A percentile compares a stretch with the other conserved stretches of the same genome.
These are phyloP conservation scores for Ctenicera cuprea DNA, from an alignment of 2,888 invertebrate genomes.

Conservation along the genomic window DNA sequence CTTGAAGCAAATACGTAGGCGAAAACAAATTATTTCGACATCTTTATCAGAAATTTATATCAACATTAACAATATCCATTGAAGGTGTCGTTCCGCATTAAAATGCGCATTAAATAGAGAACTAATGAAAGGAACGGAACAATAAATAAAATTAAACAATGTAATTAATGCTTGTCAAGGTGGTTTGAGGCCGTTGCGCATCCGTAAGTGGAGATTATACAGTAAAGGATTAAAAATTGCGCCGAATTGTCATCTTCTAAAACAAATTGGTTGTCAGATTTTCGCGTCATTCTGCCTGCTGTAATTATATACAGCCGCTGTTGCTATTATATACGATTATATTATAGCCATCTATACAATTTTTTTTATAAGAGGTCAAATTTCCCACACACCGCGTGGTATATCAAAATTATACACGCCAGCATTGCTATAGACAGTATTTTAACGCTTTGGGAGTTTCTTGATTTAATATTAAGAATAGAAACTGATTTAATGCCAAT, in stretches of 20 bases:
- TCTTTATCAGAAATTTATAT: not conserved
- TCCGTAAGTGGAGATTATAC: slow-evolving; percentile 23
- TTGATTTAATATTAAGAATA: not conserved
- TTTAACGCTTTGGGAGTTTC: slow-evolving; percentile 3
- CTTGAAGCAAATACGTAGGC: not conserved
- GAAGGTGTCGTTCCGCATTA: slow-evolving; percentile 8
- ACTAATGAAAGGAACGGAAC: slow-evolving; percentile 7
- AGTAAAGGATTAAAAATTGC: slow-evolving; percentile 35
- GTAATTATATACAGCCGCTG: slow-evolving; percentile 34
- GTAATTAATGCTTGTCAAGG: slow-evolving; percentile 42
- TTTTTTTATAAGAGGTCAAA: slow-evolving; percentile 27
- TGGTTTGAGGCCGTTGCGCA: not conserved
- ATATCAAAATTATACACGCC: slow-evolving; percentile 21
- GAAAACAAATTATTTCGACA: not conserved
- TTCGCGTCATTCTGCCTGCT: slow-evolving; percentile 29
- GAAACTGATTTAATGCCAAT: not conserved
- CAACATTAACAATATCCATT: slow-evolving; percentile 17
- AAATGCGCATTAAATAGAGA: not conserved
- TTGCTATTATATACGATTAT: slow-evolving; percentile 31
- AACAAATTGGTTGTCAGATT: slow-evolving; percentile 44
- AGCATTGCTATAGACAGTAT: not conserved
- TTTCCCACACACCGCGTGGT: slow-evolving; percentile 20
- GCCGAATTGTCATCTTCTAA: slow-evolving; percentile 36
- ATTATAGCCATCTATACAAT: slow-evolving; percentile 21
- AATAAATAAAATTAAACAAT: slow-evolving; percentile 32